Percentiles rank a stretch among this genome's conserved stretches.
Conservation (phyloP, 1,140 invertebrate genomes). For the Drosophila sturtevanti region DNA sequence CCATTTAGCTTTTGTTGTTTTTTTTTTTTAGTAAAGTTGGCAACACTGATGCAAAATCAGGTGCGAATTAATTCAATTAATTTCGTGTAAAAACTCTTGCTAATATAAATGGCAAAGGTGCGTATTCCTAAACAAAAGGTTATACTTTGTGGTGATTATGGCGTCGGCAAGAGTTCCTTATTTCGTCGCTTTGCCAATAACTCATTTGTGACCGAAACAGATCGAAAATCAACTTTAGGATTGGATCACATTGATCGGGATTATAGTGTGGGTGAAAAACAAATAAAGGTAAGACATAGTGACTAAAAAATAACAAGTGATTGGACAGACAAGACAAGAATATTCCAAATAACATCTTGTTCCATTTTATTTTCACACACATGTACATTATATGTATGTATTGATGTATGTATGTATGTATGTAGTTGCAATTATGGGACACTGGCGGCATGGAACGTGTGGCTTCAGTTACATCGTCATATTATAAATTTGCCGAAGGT, state of each 20-base stretch:
- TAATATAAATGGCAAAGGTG: conserved; percentile 88
- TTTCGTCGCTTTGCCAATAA: conserved; percentile 95
- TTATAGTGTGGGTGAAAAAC: conserved; percentile 89
- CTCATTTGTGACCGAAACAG: conserved; percentile 90
- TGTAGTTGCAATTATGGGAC: conserved; percentile 94
- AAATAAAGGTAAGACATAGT: conserved; percentile 93
- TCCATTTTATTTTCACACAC: too few relatives aligned
- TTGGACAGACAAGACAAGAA: too few relatives aligned
- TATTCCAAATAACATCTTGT: too few relatives aligned
- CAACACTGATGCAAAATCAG: conserved; percentile 9
- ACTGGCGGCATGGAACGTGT: conserved; percentile 97
- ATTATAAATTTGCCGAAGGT: conserved; percentile 96
- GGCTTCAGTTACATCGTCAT: conserved; percentile 95
- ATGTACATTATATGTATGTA: background rate
- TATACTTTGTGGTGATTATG: conserved; percentile 97
- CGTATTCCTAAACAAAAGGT: conserved; percentile 96
- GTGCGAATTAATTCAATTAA: conserved; percentile 62
- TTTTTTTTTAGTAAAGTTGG: background rate
- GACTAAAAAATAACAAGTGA: too few relatives aligned
- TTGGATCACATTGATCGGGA: conserved; percentile 94
- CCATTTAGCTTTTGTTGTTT: background rate
- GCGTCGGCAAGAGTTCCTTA: conserved; percentile 96
- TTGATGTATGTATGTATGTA: too few relatives aligned
- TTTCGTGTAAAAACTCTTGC: conserved; percentile 5
- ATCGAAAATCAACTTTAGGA: conserved; percentile 94